These are phyloP conservation scores for Protonemura montana DNA, from an alignment of 2,888 invertebrate species.

Conservation along the genomic window DNA sequence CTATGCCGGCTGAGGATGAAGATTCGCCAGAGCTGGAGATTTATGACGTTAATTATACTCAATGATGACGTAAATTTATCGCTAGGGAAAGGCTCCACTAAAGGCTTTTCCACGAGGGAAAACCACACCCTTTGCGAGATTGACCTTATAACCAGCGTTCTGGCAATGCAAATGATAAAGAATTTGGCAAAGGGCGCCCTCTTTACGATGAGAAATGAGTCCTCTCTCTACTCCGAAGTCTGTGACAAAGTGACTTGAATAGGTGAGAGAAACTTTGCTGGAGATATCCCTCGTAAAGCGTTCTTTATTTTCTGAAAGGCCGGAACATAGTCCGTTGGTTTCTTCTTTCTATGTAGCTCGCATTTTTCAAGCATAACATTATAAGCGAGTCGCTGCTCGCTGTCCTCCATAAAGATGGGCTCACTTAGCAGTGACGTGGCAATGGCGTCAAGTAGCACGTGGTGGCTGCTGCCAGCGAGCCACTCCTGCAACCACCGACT, in stretches of 20 bases:
- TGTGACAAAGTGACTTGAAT: conserved; percentile 39
- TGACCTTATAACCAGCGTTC: conserved; percentile 20
- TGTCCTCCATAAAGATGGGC: not conserved
- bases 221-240: conserved; percentile 7
- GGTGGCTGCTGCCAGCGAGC: not conserved
- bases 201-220: conserved; percentile 35
- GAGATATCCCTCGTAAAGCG: conserved; percentile 28
- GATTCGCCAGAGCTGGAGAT: conserved; percentile 45
- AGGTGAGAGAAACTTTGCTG: conserved; percentile 40
- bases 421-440: not conserved
- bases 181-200: conserved; percentile 33
- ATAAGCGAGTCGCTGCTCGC: not conserved
- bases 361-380: conserved; percentile 30
- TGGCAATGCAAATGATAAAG: conserved; percentile 40
- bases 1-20: conserved; percentile 13
- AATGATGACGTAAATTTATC: conserved; percentile 48
- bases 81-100: conserved; percentile 22
- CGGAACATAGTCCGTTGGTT: conserved; percentile 25
- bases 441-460: not conserved
- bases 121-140: conserved; percentile 31
- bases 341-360: conserved; percentile 20
- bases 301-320: conserved; percentile 39
- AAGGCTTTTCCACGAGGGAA: not conserved
- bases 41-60: conserved; percentile 52
- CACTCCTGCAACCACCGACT: not conserved